Evolutionary conservation across 2,797 vertebrate species (phyloP).

Genomic region (Myotis daubentonii): DNA sequence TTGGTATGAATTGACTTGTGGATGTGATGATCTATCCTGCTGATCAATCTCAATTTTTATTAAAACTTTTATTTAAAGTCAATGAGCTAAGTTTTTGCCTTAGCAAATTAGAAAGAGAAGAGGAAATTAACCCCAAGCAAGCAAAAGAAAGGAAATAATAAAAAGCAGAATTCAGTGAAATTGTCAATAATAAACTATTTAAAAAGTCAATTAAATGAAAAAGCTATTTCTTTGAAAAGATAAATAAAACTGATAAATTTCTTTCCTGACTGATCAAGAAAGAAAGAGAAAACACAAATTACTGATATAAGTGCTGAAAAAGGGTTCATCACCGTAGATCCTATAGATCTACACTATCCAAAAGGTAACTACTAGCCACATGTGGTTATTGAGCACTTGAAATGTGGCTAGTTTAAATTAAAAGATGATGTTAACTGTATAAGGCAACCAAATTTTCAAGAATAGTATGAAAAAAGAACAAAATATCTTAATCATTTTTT

Average conservation of each 20-base stretch:
- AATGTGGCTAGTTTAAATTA: not conserved
- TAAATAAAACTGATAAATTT: not conserved
- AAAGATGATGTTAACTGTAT: not conserved
- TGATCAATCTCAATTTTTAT: conserved; percentile 42
- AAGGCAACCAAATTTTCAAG: conserved; percentile 28
- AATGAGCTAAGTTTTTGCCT: not conserved
- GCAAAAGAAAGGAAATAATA: conserved; percentile 42
- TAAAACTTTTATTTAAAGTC: conserved; percentile 10
- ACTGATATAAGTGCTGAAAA: not conserved
- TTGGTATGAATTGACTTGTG: conserved; percentile 86
- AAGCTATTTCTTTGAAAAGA: conserved; percentile 37
- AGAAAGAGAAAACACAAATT: not conserved
- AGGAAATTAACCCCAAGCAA: conserved; percentile 26
- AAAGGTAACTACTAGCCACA: not conserved
- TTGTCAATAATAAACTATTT: not conserved
- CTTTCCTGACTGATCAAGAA: not conserved
- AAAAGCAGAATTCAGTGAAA: not conserved
- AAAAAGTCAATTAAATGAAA: conserved; percentile 15
- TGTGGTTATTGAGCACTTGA: not conserved
- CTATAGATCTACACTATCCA: not conserved
- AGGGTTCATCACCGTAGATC: not conserved
- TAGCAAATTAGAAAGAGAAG: conserved; percentile 17
- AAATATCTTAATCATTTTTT: conserved; percentile 10
- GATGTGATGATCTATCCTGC: not conserved
- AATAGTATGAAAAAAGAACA: not conserved